Evolutionary conservation across 2,888 invertebrate species (phyloP).

Genomic region (Tipula confusa): DNA sequence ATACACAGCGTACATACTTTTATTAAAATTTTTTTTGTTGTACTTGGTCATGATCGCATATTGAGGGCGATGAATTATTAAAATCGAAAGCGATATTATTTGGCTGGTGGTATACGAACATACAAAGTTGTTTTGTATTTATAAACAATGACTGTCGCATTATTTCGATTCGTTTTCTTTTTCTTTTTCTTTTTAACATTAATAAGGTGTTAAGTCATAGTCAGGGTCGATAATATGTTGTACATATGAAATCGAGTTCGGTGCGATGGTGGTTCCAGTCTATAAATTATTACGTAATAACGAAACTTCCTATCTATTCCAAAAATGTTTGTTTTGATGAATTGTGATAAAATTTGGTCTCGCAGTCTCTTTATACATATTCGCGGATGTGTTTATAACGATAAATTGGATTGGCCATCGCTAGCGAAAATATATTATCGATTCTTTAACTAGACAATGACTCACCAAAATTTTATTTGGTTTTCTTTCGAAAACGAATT

Average conservation of each 20-base stretch:
- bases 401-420: not conserved
- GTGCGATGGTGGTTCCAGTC: not conserved
- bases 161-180: no score
- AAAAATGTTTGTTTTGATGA: no score
- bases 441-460: not conserved
- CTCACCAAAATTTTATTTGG: not conserved
- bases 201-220: not conserved
- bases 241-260: not conserved
- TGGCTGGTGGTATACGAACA: not conserved
- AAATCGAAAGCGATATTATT: not conserved
- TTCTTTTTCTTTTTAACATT: not conserved
- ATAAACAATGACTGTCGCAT: not conserved
- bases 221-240: not conserved
- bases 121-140: slow-evolving; percentile 14
- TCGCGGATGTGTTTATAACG: not conserved
- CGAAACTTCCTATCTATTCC: not conserved
- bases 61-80: not conserved
- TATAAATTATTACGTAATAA: not conserved
- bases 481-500: not conserved
- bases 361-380: not conserved
- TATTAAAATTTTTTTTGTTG: not conserved
- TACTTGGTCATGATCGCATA: slow-evolving; percentile 7
- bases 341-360: no score
- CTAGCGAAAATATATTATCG: not conserved
- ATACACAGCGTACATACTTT: no score